Conservation (phyloP, 2,888 invertebrate genomes). For the Melieria crassipennis region DNA sequence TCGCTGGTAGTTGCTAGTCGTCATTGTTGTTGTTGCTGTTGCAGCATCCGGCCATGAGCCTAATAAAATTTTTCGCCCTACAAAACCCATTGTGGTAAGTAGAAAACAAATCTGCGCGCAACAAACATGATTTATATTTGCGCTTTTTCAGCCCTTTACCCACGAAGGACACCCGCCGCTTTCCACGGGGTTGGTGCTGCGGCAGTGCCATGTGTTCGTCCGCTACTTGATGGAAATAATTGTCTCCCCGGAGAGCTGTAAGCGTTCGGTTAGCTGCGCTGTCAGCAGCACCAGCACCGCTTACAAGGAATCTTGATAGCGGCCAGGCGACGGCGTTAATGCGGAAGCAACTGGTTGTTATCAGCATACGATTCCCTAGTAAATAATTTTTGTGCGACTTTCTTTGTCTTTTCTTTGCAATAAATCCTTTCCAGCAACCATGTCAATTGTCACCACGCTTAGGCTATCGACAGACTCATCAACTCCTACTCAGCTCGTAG, state of each 20-base stretch:
- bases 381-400: too few species aligned
- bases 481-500: too few species aligned
- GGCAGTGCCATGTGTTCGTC: constrained; percentile 23
- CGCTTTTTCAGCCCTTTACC: constrained; percentile 17
- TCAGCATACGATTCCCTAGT: too few species aligned
- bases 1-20: background rate
- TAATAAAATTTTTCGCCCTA: constrained; percentile 23
- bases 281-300: too few species aligned
- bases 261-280: constrained; percentile 19
- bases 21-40: background rate
- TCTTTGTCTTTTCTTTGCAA: too few species aligned
- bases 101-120: background rate
- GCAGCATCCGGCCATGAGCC: constrained; percentile 21
- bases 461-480: too few species aligned
- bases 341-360: too few species aligned
- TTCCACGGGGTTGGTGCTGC: background rate
- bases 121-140: constrained; percentile 22
- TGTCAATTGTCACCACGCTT: too few species aligned
- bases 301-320: too few species aligned
- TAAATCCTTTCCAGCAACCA: too few species aligned
- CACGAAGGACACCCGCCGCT: constrained; percentile 7
- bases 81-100: constrained; percentile 11
- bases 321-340: too few species aligned
- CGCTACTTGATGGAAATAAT: constrained; percentile 41
- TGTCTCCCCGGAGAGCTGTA: constrained; percentile 41